Evolutionary conservation across 2,888 invertebrate genomes (phyloP), one percentile per base, ranked within the genome.

Genomic region (Pasiphila rectangulata): DNA sequence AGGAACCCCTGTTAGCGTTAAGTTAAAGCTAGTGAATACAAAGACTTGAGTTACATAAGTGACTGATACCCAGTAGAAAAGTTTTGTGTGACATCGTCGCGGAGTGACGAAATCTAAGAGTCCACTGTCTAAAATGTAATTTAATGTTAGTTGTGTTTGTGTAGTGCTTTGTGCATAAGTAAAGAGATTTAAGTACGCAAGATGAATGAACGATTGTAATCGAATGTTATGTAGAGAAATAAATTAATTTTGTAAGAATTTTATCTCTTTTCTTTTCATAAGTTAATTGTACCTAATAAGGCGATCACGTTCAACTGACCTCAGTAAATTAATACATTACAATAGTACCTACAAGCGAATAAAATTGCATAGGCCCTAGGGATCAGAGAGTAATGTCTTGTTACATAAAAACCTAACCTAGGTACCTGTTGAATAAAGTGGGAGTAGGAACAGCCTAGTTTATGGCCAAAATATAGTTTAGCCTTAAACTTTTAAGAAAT

Each of bases 1-100:
- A 90, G 60, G 93, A 93, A 79, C 93, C 93, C 34, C 79, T 93
- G 66, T 73, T 93, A 77, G 93, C 93, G 45, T 84, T 93, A 78
- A 93, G 93, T 89, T 93, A 91, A 90, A 79, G 66, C 67, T 79
- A 79, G 79, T 79, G 72, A 68, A 72, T 56, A 71, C 69, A 75
- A 75, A 83, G 84, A 85, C 85, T 86, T 83, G 74, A 75, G 65
- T 76, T 72, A 69, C 64, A 69, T 81, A 79, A 82, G 84, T 81
- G 80, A 79, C 69, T 64, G 47, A 59, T 72, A 71, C 67, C 32
- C 69, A 64, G 68, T 69, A 67, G 69, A 61, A 65, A 67, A 67
- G 69, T 67, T 63, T 55, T 56, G 61, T 68, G 68, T 65, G 72
- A 63, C 64, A 66, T 59, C 58, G 58, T 67, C 56, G 58, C 64